Conservation (phyloP, 2,797 vertebrate genomes). For the Sphenopsis melanotis region DNA sequence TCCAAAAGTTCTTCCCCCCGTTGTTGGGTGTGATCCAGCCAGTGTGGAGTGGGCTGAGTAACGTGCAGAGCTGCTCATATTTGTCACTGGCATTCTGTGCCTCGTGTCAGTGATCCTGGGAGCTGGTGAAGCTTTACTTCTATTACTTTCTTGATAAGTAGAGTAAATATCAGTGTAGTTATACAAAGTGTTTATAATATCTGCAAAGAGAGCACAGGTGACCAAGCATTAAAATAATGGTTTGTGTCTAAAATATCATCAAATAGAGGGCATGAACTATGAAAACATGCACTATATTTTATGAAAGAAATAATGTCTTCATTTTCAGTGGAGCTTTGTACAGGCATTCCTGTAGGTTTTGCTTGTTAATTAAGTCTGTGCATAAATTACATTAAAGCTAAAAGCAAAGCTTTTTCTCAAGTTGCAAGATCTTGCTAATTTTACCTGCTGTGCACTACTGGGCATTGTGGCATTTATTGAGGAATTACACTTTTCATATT, state of each 20-base stretch:
- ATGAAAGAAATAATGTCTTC: not conserved
- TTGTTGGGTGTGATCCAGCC: not conserved
- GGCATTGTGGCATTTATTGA: not conserved
- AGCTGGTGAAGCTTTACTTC: constrained; percentile 65
- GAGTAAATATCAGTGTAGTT: constrained; percentile 74
- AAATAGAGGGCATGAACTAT: not conserved
- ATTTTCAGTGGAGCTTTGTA: not conserved
- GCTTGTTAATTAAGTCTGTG: not conserved
- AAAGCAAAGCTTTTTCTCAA: not conserved
- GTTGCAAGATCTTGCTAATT: not conserved
- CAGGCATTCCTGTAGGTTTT: not conserved
- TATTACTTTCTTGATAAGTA: constrained; percentile 72
- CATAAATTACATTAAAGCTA: not conserved
- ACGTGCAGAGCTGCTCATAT: constrained; percentile 52
- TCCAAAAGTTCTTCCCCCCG: not conserved
- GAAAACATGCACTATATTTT: not conserved
- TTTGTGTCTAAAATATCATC: not conserved
- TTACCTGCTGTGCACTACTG: not conserved
- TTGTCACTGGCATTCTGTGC: constrained; percentile 67
- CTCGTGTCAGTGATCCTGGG: constrained; percentile 59
- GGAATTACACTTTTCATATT: not conserved
- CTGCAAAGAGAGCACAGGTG: constrained; percentile 67
- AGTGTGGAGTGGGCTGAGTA: not conserved
- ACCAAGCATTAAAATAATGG: not conserved
- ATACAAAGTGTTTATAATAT: constrained; percentile 79